Evolutionary conservation across 2,797 vertebrate species (phyloP), one percentile per base, ranked within the genome.

Genomic region (Bufotes viridis): DNA sequence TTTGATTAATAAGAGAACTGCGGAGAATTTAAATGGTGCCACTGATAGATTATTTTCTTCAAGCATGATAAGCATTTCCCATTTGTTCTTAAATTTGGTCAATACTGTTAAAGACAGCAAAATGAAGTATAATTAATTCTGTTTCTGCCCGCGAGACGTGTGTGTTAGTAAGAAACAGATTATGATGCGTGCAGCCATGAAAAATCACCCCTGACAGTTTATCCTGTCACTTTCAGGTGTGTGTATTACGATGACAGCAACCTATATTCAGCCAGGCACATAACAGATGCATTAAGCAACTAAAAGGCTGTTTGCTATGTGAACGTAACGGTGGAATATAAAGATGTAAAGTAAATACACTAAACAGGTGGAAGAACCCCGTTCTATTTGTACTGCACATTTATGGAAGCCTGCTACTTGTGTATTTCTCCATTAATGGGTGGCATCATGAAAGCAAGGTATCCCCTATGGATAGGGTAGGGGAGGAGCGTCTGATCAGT

Each of bases 31-130:
- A 95, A 96, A 96, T 96, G 95, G 95, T 96, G 94, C 95, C 94
- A 95, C 94, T 96, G 95, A 96, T 96, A 96, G 95, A 96, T 96
- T 96, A 95, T 95, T 96, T 96, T 96, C 95, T 96, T 96, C 95
- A 96, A 95, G 96, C 96, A 96, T 96, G 96, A 96, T 96, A 96
- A 96, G 96, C 95, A 92, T 93, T 95, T 95, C 96, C 96, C 95
- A 96, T 96, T 96, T 96, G 95, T 96, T 95, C 94, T 96, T 95
- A 96, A 96, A 96, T 96, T 96, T 96, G 95, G 95, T 95, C 96
- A 96, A 96, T 96, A 96, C 95, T 96, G 95, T 96, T 96, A 96
- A 96, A 96, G 95, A 95, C 95, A 95, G 95, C 95, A 95, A 96
- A 96, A 95, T 95, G 95, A 96, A 95, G 94, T 95, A 95, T 96